These are phyloP conservation scores for Dicentrarchus labrax DNA, from an alignment of 2,113 vertebrate species.

Conservation along the genomic window DNA sequence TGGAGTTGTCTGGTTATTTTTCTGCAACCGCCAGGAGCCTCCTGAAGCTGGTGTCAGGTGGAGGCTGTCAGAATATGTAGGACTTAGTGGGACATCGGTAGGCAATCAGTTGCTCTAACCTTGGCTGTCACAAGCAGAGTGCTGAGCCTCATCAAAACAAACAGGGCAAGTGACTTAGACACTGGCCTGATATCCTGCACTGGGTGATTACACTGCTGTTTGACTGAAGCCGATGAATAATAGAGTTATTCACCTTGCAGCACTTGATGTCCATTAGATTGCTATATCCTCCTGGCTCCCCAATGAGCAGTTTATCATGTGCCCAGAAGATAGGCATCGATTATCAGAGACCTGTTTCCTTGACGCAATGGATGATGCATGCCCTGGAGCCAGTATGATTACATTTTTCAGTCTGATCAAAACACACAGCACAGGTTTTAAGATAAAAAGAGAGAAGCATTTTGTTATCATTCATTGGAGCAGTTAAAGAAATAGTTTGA, in stretches of 20 bases:
- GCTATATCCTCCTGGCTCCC: constrained; percentile 8
- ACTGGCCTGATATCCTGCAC: constrained; percentile 17
- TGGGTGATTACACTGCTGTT: constrained; percentile 41
- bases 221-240: constrained; percentile 44
- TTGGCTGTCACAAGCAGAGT: constrained; percentile 24
- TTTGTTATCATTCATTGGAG: neutral
- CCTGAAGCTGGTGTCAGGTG: constrained; percentile 38
- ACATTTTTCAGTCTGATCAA: constrained; percentile 23
- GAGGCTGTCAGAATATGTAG: neutral
- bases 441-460: neutral
- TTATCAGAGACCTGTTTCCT: constrained; percentile 41
- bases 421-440: neutral
- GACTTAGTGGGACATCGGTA: constrained; percentile 3
- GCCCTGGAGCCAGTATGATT: constrained; percentile 24
- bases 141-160: constrained; percentile 31
- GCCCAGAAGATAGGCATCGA: constrained; percentile 43
- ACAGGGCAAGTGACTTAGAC: constrained; percentile 22
- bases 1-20: constrained; percentile 14
- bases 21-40: constrained; percentile 12
- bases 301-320: constrained; percentile 55
- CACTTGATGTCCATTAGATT: constrained; percentile 48
- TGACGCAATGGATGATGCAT: constrained; percentile 2
- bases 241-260: constrained; percentile 36
- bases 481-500: no score
- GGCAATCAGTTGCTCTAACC: constrained; percentile 5